Base-by-base conservation (phyloP, 2,888 invertebrate genomes). In the Timema cristinae region DNA sequence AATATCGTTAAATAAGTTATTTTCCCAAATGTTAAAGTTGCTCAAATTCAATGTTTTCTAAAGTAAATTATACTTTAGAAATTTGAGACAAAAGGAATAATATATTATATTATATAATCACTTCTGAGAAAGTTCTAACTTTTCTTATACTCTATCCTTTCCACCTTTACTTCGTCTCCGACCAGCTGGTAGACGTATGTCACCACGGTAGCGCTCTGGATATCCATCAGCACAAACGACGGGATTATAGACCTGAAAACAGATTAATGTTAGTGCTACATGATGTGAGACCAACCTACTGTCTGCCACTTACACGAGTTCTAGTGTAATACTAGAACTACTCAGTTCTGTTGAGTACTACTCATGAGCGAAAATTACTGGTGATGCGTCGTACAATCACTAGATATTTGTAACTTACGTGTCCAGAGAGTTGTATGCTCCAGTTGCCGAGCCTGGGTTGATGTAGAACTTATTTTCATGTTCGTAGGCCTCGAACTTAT, bases 381-480 rank as follows among this genome's bases (percentile, higher is more conserved):
- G n/a, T 63, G 11, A 63, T 16, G 11, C 8, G 13, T 63, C 50
- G 13, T 15, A 61, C 9, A 15, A 61, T 32, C 6, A 16, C 1
- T 5, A n/a, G 47, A 61, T 5, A 6, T 16, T 16, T 61, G 47
- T 47, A 71, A 81, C 86, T 86, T 86, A 97, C 92, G 91, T 91
- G 80, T 94, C 95, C 75, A 97, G 83, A 50, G 97, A 93, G 85
- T 93, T 95, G 79, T 96, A 99, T 7, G 99, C 97, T 11, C 99
- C 99, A 49, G 99, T 99, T 4, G 98, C 98, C 6, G 98, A 97
- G 9, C 99, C 99, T 6, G 99, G 99, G 83, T 99, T 99, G 71
- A 99, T 97, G 82, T 96, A 99, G 84, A 99, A 98, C 82, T 97
- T 97, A 80, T 95, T 97, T 81, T 98, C 98, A 84, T 97, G 95